These are phyloP conservation scores for Lutjanus campechanus DNA, from an alignment of 2,797 vertebrate genomes.

Conservation along the genomic window DNA sequence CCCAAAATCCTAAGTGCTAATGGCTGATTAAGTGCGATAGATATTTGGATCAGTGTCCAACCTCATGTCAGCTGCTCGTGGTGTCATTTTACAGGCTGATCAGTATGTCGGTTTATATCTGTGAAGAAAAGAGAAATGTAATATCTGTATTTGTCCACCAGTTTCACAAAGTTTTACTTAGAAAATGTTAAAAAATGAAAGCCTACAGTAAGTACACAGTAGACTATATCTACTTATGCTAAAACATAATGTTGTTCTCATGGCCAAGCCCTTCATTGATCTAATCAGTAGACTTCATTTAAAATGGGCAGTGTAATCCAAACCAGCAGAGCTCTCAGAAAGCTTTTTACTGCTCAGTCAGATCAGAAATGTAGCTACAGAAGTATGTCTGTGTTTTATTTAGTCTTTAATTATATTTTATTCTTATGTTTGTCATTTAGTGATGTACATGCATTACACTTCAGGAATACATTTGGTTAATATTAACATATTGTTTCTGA, in stretches of 20 bases:
- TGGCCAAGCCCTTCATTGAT: slow-evolving; percentile 33
- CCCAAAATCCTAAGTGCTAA: slow-evolving; percentile 31
- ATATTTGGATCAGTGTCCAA: slow-evolving; percentile 32
- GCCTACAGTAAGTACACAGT: neutral
- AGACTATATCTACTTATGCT: neutral
- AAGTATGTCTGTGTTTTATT: neutral
- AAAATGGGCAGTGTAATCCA: slow-evolving; percentile 34
- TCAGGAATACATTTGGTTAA: neutral
- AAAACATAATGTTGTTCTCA: slow-evolving; percentile 15
- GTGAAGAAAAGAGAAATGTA: neutral
- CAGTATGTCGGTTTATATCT: slow-evolving; percentile 11
- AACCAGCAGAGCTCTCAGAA: slow-evolving; percentile 30
- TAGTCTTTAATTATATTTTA: neutral
- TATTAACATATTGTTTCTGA: neutral
- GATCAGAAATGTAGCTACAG: neutral
- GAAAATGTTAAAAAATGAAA: neutral
- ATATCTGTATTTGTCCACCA: neutral
- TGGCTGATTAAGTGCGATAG: slow-evolving; percentile 18
- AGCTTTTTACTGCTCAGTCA: slow-evolving; percentile 29
- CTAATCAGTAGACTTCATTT: slow-evolving; percentile 46
- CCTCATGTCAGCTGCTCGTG: neutral
- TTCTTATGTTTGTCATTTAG: neutral
- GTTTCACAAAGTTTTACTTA: neutral
- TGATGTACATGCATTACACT: neutral
- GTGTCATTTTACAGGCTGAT: slow-evolving; percentile 43